A percentile compares a stretch with the other conserved stretches of the same genome.
phyloP scores from a whole-genome alignment of 2,113 vertebrate species.

The Protobothrops mucrosquamatus region DNA sequence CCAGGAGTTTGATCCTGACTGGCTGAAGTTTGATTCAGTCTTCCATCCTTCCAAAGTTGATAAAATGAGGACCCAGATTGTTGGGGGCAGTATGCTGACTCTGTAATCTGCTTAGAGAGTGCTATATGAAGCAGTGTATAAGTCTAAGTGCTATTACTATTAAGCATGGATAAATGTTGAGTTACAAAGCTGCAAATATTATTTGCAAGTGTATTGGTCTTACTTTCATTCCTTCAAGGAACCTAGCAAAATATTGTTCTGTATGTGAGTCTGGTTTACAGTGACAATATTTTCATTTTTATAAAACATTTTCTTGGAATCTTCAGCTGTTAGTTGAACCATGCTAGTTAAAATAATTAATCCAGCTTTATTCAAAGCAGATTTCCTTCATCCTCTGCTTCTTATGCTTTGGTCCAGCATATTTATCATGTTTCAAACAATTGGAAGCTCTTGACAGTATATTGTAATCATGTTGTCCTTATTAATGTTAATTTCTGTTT shows the following conservation, averaged over 20 bases:
- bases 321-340: background rate
- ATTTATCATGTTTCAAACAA: background rate
- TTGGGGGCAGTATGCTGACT: background rate
- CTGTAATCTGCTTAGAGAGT: background rate
- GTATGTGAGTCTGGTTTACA: background rate
- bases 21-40: background rate
- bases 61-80: background rate
- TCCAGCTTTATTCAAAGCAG: background rate
- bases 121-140: background rate
- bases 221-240: background rate
- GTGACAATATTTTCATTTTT: background rate
- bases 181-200: background rate
- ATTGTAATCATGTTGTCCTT: background rate
- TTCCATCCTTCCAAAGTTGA: background rate
- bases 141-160: background rate
- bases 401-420: background rate
- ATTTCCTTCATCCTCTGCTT: background rate
- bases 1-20: background rate
- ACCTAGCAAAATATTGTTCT: background rate
- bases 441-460: background rate
- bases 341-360: background rate
- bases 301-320: background rate
- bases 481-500: conserved; percentile 38
- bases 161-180: background rate
- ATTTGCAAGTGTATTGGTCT: background rate